phyloP scores from a whole-genome alignment of 2,797 vertebrate species.

The Anomalospiza imberbis region DNA sequence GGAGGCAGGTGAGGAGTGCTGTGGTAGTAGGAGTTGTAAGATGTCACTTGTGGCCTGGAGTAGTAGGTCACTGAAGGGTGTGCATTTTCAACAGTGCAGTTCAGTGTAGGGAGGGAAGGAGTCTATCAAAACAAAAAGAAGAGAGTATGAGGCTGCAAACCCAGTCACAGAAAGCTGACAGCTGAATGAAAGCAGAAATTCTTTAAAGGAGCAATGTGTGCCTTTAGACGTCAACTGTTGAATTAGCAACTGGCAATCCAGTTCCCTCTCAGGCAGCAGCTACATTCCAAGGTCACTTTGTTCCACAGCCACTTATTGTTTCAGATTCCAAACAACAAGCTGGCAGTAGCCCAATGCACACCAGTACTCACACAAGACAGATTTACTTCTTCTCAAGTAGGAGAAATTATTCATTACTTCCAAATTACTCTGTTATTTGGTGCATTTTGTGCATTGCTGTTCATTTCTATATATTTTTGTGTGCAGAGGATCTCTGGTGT shows the following conservation, averaged over 20 bases:
- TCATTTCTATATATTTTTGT: not conserved
- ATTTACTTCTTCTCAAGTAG: not conserved
- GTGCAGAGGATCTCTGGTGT: not conserved
- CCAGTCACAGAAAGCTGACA: not conserved
- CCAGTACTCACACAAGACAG: not conserved
- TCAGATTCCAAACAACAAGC: not conserved
- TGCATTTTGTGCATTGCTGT: not conserved
- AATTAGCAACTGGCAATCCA: not conserved
- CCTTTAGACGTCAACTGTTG: not conserved
- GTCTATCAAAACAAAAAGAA: conserved; percentile 73
- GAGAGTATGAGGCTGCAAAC: not conserved
- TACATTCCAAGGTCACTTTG: not conserved
- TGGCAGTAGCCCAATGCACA: not conserved
- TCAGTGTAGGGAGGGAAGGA: conserved; percentile 82
- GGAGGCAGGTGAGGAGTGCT: conserved; percentile 93
- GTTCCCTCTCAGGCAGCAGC: not conserved
- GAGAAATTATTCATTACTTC: conserved; percentile 5
- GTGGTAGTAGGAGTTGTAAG: conserved; percentile 87
- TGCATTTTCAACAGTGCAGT: conserved; percentile 87
- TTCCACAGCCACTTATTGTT: not conserved
- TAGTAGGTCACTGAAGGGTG: conserved; percentile 80
- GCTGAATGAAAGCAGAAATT: not conserved
- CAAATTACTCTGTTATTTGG: not conserved
- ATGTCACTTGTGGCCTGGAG: conserved; percentile 79
- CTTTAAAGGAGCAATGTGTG: not conserved